phyloP scores from a whole-genome alignment of 1,140 invertebrate species.

The Pseudomyrmex gracilis region DNA sequence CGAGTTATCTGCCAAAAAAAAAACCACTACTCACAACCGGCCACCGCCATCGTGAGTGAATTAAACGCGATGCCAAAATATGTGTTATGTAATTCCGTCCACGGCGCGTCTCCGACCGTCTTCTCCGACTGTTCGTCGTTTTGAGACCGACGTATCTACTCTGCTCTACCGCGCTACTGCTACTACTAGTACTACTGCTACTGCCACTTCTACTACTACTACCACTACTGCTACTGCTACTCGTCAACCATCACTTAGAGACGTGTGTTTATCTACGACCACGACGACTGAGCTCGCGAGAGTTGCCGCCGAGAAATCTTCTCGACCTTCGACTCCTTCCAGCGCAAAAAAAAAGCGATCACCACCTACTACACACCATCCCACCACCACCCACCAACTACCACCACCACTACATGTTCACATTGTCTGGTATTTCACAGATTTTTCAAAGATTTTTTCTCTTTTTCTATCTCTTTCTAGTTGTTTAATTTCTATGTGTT shows the following conservation, averaged over 20 bases:
- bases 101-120: slow-evolving; percentile 51
- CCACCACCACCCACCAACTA: slow-evolving; percentile 83
- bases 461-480: slow-evolving; percentile 65
- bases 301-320: slow-evolving; percentile 54
- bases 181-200: slow-evolving; percentile 78
- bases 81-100: slow-evolving; percentile 27
- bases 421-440: slow-evolving; percentile 85
- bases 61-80: slow-evolving; percentile 40
- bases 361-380: slow-evolving; percentile 85
- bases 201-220: slow-evolving; percentile 78
- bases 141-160: slow-evolving; percentile 75
- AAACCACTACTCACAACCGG: neutral
- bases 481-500: neutral
- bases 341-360: slow-evolving; percentile 80
- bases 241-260: slow-evolving; percentile 83
- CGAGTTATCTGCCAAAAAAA: slow-evolving; percentile 34
- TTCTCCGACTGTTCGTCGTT: slow-evolving; percentile 49
- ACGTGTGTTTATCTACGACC: slow-evolving; percentile 81
- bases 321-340: slow-evolving; percentile 38
- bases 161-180: slow-evolving; percentile 68
- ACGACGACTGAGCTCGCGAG: slow-evolving; percentile 80
- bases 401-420: slow-evolving; percentile 85
- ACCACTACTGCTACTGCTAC: slow-evolving; percentile 80
- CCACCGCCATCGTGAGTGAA: slow-evolving; percentile 24
- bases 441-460: slow-evolving; percentile 84